phyloP scores from a whole-genome alignment of 2,113 vertebrate genomes.

The Microtus ochrogaster region DNA sequence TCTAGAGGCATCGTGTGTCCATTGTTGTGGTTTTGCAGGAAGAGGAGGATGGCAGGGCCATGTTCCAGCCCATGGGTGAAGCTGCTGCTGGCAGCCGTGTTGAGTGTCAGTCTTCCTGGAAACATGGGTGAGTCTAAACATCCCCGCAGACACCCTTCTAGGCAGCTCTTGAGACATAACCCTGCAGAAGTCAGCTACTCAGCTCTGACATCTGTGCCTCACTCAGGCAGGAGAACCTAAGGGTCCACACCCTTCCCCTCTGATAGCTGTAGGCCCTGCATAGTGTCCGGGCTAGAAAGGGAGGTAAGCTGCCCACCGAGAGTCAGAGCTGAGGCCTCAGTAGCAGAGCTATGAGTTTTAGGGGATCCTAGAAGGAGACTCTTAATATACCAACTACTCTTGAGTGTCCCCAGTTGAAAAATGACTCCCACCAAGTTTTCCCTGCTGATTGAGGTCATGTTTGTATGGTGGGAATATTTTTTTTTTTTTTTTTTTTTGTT shows the following conservation, averaged over 20 bases:
- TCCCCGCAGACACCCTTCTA: rapidly evolving
- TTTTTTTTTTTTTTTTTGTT: no score
- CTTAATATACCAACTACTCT: background rate
- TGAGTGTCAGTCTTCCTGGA: conserved; percentile 77
- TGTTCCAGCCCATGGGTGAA: background rate
- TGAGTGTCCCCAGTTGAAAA: background rate
- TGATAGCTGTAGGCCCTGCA: rapidly evolving
- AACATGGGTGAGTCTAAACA: conserved; percentile 81
- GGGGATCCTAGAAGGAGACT: background rate
- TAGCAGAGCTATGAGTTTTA: background rate
- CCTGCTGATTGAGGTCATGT: background rate
- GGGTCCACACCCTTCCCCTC: background rate
- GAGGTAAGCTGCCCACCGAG: background rate
- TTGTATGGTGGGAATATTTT: background rate
- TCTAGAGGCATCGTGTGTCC: rapidly evolving
- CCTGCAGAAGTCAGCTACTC: rapidly evolving
- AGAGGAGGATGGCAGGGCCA: conserved; percentile 83
- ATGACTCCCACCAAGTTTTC: background rate
- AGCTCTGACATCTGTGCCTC: background rate
- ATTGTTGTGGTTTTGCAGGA: conserved; percentile 74
- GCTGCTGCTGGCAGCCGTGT: conserved; percentile 84
- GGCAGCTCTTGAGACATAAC: background rate
- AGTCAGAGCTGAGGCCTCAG: background rate
- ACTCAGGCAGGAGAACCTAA: background rate
- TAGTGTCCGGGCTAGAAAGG: background rate